phyloP scores from a whole-genome alignment of 2,797 vertebrate species.

The Benthosema pterotum region DNA sequence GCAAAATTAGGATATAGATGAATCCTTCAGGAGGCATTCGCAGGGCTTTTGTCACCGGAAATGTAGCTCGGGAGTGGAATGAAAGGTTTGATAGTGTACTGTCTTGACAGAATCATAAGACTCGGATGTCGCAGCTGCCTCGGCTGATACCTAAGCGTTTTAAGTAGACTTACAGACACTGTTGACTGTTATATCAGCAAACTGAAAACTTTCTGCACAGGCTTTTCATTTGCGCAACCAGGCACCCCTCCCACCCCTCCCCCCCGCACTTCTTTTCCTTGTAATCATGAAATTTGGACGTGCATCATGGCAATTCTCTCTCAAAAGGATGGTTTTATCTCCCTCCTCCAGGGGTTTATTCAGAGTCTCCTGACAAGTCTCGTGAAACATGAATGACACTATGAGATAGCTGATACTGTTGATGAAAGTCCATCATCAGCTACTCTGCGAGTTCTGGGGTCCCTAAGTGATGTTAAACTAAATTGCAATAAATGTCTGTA shows the following conservation, averaged over 20 bases:
- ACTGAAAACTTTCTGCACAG: conserved; percentile 75
- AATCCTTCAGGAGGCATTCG: conserved; percentile 82
- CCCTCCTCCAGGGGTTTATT: conserved; percentile 78
- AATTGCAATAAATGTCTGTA: conserved; percentile 69
- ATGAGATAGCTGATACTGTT: conserved; percentile 72
- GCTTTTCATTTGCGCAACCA: conserved; percentile 75
- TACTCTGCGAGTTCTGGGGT: conserved; percentile 51
- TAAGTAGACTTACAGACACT: conserved; percentile 85
- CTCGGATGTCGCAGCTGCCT: conserved; percentile 78
- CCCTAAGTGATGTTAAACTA: conserved; percentile 70
- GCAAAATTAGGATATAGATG: conserved; percentile 82
- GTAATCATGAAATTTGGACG: conserved; percentile 84
- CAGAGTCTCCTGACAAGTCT: conserved; percentile 76
- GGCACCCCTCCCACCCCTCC: no score
- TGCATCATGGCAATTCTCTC: conserved; percentile 76
- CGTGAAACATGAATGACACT: conserved; percentile 75
- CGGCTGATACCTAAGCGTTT: conserved; percentile 83
- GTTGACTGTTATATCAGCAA: conserved; percentile 84
- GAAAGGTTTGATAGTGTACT: conserved; percentile 82
- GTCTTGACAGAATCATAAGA: conserved; percentile 80
- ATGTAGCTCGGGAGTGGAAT: conserved; percentile 80
- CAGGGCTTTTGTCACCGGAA: conserved; percentile 82
- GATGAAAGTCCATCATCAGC: conserved; percentile 75
- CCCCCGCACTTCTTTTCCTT: conserved; percentile 42
- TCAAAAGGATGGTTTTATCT: conserved; percentile 72